Evolutionary conservation across 2,113 vertebrate species (phyloP).

Genomic region (Dasypus novemcinctus): DNA sequence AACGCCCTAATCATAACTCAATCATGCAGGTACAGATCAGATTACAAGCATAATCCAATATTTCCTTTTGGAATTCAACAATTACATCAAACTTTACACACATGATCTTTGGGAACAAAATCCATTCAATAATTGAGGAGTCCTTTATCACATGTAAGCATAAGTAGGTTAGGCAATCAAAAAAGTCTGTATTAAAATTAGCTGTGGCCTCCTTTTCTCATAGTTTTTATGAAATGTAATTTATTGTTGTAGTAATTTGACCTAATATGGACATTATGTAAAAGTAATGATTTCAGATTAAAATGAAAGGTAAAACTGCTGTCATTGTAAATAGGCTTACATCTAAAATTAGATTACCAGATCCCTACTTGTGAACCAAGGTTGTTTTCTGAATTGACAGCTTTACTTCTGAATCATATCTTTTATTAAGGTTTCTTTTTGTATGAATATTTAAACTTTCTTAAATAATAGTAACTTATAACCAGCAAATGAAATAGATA

Average conservation of each 20-base stretch:
- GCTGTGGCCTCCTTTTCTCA: not conserved
- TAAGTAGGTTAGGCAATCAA: not conserved
- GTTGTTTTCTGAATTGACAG: slow-evolving; percentile 64
- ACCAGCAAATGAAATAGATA: slow-evolving; percentile 20
- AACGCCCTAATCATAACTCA: too few relatives aligned
- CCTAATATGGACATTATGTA: slow-evolving; percentile 68
- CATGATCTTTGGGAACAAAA: not conserved
- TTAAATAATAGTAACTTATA: slow-evolving; percentile 57
- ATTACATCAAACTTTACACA: too few relatives aligned
- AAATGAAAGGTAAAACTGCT: slow-evolving; percentile 76
- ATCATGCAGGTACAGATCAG: too few relatives aligned
- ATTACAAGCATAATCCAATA: too few relatives aligned
- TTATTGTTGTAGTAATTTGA: slow-evolving; percentile 59
- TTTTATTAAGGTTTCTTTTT: slow-evolving; percentile 44
- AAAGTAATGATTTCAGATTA: slow-evolving; percentile 72
- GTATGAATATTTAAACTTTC: slow-evolving; percentile 69
- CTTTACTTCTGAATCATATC: slow-evolving; percentile 71
- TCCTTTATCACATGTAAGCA: not conserved
- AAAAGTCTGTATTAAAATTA: slow-evolving; percentile 31
- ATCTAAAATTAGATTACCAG: slow-evolving; percentile 75
- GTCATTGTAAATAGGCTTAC: slow-evolving; percentile 72
- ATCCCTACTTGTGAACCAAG: slow-evolving; percentile 61
- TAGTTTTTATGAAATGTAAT: not conserved
- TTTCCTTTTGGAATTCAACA: too few relatives aligned
- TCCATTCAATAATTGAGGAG: not conserved